These are phyloP conservation scores for Xenentodon cancila DNA, from an alignment of 2,797 vertebrate genomes.

Conservation along the genomic window DNA sequence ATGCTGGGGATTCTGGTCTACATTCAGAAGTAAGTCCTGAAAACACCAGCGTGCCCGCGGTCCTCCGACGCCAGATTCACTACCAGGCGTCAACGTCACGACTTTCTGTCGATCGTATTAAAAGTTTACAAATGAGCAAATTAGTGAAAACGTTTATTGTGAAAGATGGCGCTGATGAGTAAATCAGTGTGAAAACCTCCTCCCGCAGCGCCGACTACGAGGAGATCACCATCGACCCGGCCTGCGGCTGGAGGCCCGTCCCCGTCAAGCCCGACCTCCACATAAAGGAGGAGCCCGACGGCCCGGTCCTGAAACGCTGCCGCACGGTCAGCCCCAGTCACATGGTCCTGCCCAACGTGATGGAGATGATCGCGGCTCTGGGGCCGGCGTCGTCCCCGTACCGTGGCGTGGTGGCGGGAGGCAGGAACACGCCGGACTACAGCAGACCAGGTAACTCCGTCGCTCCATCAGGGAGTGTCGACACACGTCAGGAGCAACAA, in stretches of 20 bases:
- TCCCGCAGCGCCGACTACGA: slow-evolving; percentile 90
- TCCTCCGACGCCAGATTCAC: too few species aligned
- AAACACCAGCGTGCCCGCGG: too few species aligned
- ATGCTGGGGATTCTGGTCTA: slow-evolving; percentile 96
- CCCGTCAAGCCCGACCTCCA: slow-evolving; percentile 92
- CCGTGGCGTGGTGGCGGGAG: slow-evolving; percentile 75
- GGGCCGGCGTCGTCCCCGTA: slow-evolving; percentile 89
- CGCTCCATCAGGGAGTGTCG: too few species aligned
- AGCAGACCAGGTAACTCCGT: slow-evolving; percentile 80
- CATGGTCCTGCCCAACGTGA: slow-evolving; percentile 94
- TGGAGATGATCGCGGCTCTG: slow-evolving; percentile 95
- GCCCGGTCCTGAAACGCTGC: slow-evolving; percentile 91
- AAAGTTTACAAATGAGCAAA: too few species aligned
- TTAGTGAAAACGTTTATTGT: too few species aligned
- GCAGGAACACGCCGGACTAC: slow-evolving; percentile 84
- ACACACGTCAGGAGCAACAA: too few species aligned
- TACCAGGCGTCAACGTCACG: too few species aligned
- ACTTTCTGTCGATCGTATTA: too few species aligned
- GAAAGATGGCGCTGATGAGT: too few species aligned
- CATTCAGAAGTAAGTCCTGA: slow-evolving; percentile 94
- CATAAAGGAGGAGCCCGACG: slow-evolving; percentile 93
- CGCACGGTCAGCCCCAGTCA: slow-evolving; percentile 93
- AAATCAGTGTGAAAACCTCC: too few species aligned
- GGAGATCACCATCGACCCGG: slow-evolving; percentile 97
- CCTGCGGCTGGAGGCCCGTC: slow-evolving; percentile 95